Evolutionary conservation across 1,140 invertebrate genomes (phyloP).

Genomic region (Stegodyphus mimosarum): DNA sequence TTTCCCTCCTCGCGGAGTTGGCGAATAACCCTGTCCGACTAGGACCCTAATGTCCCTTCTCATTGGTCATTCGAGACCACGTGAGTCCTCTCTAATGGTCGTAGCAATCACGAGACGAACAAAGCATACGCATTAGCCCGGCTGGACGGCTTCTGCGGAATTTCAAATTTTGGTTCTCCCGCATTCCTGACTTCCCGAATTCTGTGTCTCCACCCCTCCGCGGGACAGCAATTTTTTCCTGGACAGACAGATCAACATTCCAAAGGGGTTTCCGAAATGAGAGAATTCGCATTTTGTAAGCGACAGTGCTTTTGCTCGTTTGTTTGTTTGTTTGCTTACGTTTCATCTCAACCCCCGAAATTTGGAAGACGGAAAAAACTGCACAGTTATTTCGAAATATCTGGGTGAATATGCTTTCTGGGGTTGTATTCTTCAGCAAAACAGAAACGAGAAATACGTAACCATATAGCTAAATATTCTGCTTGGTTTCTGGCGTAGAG

Average conservation of each 20-base stretch:
- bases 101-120: slow-evolving; percentile 33
- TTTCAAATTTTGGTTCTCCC: slow-evolving; percentile 9
- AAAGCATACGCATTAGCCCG: slow-evolving; percentile 32
- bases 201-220: background rate
- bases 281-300: slow-evolving; percentile 19
- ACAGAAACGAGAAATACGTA: too few species aligned
- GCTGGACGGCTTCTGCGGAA: slow-evolving; percentile 10
- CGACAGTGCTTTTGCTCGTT: too few species aligned
- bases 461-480: too few species aligned
- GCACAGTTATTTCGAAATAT: too few species aligned
- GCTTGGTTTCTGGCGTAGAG: too few species aligned
- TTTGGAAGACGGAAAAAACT: too few species aligned
- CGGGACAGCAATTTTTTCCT: slow-evolving; percentile 12
- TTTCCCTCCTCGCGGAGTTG: too few species aligned
- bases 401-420: too few species aligned
- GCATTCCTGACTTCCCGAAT: slow-evolving; percentile 5
- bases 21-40: too few species aligned
- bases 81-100: slow-evolving; percentile 20
- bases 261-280: slow-evolving; percentile 4
- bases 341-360: too few species aligned
- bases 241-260: slow-evolving; percentile 32
- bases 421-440: too few species aligned
- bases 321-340: too few species aligned
- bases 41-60: background rate
- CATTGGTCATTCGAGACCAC: slow-evolving; percentile 40